Conservation (phyloP, 53 echinoderm and acorn worm species). For the Crossaster papposus region DNA sequence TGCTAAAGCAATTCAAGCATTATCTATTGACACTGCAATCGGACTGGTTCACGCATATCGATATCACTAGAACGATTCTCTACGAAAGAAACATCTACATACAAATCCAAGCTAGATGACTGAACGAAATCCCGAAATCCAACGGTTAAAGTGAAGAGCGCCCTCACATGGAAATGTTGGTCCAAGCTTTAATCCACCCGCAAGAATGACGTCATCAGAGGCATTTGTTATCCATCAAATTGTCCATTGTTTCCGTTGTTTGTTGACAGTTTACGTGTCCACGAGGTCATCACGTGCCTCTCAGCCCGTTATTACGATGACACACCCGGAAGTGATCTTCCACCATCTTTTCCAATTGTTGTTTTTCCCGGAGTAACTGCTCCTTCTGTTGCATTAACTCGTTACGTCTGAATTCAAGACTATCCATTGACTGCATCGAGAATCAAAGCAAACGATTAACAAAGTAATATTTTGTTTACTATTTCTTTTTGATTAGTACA, state of each 20-base stretch:
- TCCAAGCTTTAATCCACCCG: neutral
- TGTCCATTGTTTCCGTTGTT: neutral
- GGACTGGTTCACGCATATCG: too few relatives aligned
- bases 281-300: neutral
- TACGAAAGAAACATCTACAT: too few relatives aligned
- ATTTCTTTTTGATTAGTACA: neutral
- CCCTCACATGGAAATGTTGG: neutral
- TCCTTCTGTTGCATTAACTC: conserved; percentile 41
- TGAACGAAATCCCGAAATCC: too few relatives aligned
- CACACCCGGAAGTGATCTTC: conserved; percentile 47
- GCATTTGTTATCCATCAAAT: neutral
- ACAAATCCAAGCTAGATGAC: neutral
- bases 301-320: neutral
- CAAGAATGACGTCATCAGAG: neutral
- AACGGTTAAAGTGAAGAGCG: neutral
- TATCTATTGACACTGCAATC: too few relatives aligned
- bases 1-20: too few relatives aligned
- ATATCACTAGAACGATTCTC: too few relatives aligned
- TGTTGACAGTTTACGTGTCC: neutral
- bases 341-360: conserved; percentile 7
- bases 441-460: neutral
- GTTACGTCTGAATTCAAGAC: neutral
- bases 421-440: conserved; percentile 12
- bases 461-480: neutral
- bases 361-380: conserved; percentile 27